Base-by-base conservation (phyloP, 2,797 vertebrate species). In the Spinus olivaceus region DNA sequence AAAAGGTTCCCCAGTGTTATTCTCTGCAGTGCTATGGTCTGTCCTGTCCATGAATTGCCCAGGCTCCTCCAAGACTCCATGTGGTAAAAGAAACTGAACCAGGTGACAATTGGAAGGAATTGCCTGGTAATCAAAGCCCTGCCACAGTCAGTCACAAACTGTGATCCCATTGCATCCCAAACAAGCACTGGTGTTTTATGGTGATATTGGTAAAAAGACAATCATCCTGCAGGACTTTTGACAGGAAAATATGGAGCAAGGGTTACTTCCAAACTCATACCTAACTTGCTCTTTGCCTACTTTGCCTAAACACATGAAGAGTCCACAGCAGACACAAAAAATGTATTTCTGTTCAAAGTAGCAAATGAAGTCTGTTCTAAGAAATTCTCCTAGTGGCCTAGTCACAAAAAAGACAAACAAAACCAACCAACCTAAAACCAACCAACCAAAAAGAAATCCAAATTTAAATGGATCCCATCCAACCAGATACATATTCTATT, bases 191-290 rank as follows among this genome's bases (percentile, higher is more conserved):
- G 9, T 33, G 10, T 11, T 70, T 94, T 27, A 10, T 18, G 30
- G 16, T 24, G 11, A 25, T 27, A 33, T 6, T 44, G 46, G 28
- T 13, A 65, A 2, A 57, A 84, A 79, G 9, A 9, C 0, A 0
- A 61, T 10, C 33, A 21, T 6, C 5, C 13, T 61, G 14, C 14
- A 78, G 22, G 23, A 44, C 7, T 53, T 64, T 28, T 2, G 22
- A 12, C 8, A 30, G 19, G 10, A 64, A 78, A 61, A 72, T 28
- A 8, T 20, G 10, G 80, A 92, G 37, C 5, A 44, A n/a, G 5
- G 2, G 1, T 39, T 74, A 4, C 21, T 59, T 59, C 30, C n/a
- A 41, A 84, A 51, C 10, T 70, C 1, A 0, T 23, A 20, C 3
- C 4, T 69, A 10, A 33, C 54, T 33, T 56, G n/a, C 54, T 56